Percentiles rank a stretch among this genome's conserved stretches.
These are phyloP conservation scores for Diaprepes abbreviatus DNA, from an alignment of 2,888 invertebrate species.

Conservation along the genomic window DNA sequence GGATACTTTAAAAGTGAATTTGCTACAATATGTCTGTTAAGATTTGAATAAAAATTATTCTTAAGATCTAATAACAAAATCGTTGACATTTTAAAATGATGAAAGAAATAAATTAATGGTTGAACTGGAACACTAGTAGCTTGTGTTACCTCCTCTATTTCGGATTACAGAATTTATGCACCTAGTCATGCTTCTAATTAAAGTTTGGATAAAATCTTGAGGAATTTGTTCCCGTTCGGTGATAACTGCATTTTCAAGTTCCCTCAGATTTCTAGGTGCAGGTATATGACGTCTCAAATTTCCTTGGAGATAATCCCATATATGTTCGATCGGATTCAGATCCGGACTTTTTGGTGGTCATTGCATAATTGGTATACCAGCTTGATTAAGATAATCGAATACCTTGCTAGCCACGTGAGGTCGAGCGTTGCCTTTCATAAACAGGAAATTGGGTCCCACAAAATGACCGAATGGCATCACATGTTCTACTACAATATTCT, in stretches of 20 bases:
- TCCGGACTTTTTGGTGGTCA: conserved; percentile 4
- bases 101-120: conserved; percentile 9
- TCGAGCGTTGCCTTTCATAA: conserved; percentile 11
- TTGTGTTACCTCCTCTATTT: conserved; percentile 4
- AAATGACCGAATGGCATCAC: background rate
- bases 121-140: background rate
- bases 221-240: background rate
- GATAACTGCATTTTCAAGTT: conserved; percentile 1
- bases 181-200: background rate
- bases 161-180: background rate
- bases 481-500: conserved; percentile 20
- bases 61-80: conserved; percentile 2
- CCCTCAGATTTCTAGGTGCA: background rate
- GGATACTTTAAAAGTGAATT: background rate
- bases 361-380: conserved; percentile 27
- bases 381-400: conserved; percentile 4
- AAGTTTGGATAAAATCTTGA: conserved; percentile 1
- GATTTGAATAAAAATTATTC: conserved; percentile 3
- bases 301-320: background rate
- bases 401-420: conserved; percentile 13
- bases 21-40: conserved; percentile 4
- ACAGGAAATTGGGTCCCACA: conserved; percentile 9
- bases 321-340: too few species aligned
- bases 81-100: background rate
- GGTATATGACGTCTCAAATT: background rate